Conservation (phyloP, 2,113 vertebrate genomes). For the Panthera uncia region DNA sequence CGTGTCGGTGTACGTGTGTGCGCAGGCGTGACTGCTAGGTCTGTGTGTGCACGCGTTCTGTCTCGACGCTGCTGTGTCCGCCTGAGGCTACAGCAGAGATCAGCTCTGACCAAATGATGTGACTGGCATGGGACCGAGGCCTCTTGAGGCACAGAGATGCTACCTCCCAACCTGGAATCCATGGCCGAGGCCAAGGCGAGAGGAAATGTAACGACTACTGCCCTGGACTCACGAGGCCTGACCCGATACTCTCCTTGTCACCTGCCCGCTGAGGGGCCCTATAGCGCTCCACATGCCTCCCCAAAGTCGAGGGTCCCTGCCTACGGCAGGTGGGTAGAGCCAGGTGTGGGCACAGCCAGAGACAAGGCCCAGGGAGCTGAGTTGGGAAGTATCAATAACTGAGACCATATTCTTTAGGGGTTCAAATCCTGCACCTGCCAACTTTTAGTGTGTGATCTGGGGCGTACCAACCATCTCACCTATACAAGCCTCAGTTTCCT, state of each 20-base stretch:
- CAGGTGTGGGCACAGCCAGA: neutral
- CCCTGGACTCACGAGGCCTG: neutral
- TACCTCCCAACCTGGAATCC: neutral
- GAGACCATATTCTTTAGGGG: neutral
- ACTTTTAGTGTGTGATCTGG: too few species aligned
- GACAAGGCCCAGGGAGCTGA: neutral
- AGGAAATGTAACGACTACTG: neutral
- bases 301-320: neutral
- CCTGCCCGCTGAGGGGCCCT: neutral
- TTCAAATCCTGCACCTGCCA: neutral
- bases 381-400: neutral
- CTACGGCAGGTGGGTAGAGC: neutral
- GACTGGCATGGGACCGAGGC: neutral
- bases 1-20: accelerated
- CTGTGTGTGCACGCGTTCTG: accelerated
- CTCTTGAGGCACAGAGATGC: neutral
- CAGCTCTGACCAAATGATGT: neutral
- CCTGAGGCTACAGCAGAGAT: neutral
- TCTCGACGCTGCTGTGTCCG: neutral
- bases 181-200: neutral
- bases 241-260: neutral
- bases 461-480: neutral
- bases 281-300: neutral
- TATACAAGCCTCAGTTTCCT: neutral
- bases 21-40: neutral